Base-by-base conservation (phyloP, 2,888 invertebrate genomes). In the Melikaiella ostensackeni region DNA sequence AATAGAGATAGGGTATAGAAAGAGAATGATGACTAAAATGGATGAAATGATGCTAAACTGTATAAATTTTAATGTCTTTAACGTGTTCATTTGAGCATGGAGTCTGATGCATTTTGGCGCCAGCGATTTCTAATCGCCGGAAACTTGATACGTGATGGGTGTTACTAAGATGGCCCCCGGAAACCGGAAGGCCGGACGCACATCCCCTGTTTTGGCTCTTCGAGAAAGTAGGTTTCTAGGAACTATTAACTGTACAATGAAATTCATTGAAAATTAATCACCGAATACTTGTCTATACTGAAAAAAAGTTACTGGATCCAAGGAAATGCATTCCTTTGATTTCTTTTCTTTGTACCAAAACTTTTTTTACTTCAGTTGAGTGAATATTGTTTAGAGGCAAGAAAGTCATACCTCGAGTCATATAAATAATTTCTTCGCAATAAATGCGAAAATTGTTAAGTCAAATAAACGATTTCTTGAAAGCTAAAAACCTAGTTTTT, bases 131-230 rank as follows among this genome's bases (percentile, higher is more conserved):
- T 82, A 81, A 86, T 85, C 83, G 75, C 85, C 87, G 88, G 88
- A 88, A 85, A 83, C 81, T 62, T 55, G 55, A 75, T 73, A 86
- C 88, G 88, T 88, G 88, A 88, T 86, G 81, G 79, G 86, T 85
- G 77, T 86, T 87, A 82, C 77, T 75, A 87, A 86, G 64, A 84
- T 81, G 83, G 83, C 82, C 83, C 83, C 82, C 83, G 84, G 84
- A 86, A 87, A 83, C 81, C 83, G 64, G 64, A 64, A 64, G 42
- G 38, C 38, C 24, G 64, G 42, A 46, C 75, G 61, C 24, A 33
- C 35, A 78, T 77, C 80, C 76, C 77, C 80, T 76, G 81, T 83
- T 85, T 84, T 75, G 79, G 76, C 70, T 74, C 77, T 78, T 80
- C 75, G 81, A 75, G 78, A 85, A 85, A 84, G 78, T 83, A 79